Evolutionary conservation across 2,113 vertebrate species (phyloP).

Genomic region (Prunella fulvescens): DNA sequence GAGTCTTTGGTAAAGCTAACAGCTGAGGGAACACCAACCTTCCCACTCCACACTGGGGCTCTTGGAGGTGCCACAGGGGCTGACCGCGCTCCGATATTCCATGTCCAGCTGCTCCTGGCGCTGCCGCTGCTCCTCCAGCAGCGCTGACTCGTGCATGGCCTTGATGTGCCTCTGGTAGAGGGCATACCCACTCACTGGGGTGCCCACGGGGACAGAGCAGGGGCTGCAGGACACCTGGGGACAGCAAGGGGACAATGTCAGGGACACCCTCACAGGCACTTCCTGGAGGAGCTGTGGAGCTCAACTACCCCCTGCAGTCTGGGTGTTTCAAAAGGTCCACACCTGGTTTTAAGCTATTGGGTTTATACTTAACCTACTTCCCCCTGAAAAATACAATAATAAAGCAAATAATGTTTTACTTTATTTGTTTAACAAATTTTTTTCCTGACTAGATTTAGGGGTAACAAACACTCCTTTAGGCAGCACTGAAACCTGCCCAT

Average conservation of each 20-base stretch:
- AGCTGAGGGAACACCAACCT: slow-evolving; percentile 68
- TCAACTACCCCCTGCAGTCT: neutral
- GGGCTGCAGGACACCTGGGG: slow-evolving; percentile 79
- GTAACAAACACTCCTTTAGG: neutral
- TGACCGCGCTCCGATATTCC: slow-evolving; percentile 78
- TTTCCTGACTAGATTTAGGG: neutral
- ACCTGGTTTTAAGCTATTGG: neutral
- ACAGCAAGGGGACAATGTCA: neutral
- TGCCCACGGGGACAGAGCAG: slow-evolving; percentile 77
- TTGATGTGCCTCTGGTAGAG: slow-evolving; percentile 96
- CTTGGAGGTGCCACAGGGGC: slow-evolving; percentile 78
- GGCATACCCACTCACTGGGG: slow-evolving; percentile 83
- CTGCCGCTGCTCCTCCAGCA: slow-evolving; percentile 91
- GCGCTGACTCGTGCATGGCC: slow-evolving; percentile 87
- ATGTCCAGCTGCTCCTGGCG: slow-evolving; percentile 87
- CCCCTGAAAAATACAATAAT: neutral
- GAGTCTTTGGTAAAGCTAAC: no score
- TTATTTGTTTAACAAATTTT: neutral
- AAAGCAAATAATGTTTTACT: neutral
- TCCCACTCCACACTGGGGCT: slow-evolving; percentile 90
- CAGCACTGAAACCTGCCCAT: slow-evolving; percentile 8
- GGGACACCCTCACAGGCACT: neutral
- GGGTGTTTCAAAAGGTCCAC: neutral
- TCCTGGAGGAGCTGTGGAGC: neutral
- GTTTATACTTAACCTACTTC: neutral